Percentiles rank a stretch among this genome's conserved stretches.
Conservation (phyloP, 2,113 vertebrate genomes). For the Dromiciops gliroides region DNA sequence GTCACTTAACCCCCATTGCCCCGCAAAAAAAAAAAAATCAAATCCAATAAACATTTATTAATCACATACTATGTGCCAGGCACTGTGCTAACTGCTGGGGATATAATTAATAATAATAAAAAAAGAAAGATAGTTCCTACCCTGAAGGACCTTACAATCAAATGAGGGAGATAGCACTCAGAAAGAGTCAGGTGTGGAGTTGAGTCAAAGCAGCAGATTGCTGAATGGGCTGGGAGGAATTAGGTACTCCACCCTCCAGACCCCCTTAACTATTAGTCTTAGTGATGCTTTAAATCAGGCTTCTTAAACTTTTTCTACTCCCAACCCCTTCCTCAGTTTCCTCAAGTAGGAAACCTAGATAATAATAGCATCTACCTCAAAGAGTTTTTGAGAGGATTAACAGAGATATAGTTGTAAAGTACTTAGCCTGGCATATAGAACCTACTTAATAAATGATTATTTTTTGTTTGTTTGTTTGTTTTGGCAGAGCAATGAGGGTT, state of each 20-base stretch:
- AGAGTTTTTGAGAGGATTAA: no score
- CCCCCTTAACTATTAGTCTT: background rate
- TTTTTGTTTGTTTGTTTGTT: no score
- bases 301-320: no score
- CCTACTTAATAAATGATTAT: no score
- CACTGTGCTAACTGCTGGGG: background rate
- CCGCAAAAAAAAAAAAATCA: no score
- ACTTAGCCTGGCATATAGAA: no score
- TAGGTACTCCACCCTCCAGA: background rate
- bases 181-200: background rate
- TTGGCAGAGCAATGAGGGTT: no score
- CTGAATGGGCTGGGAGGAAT: background rate
- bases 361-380: no score
- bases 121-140: background rate
- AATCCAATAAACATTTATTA: background rate
- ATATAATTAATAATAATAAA: background rate
- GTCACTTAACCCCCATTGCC: no score
- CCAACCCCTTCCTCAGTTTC: no score
- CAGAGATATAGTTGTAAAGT: no score
- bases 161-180: background rate
- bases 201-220: background rate
- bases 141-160: background rate
- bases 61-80: background rate
- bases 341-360: no score
- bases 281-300: slow-evolving; percentile 10